Conservation (phyloP, 2,888 invertebrate genomes). For the Mythimna vitellina region DNA sequence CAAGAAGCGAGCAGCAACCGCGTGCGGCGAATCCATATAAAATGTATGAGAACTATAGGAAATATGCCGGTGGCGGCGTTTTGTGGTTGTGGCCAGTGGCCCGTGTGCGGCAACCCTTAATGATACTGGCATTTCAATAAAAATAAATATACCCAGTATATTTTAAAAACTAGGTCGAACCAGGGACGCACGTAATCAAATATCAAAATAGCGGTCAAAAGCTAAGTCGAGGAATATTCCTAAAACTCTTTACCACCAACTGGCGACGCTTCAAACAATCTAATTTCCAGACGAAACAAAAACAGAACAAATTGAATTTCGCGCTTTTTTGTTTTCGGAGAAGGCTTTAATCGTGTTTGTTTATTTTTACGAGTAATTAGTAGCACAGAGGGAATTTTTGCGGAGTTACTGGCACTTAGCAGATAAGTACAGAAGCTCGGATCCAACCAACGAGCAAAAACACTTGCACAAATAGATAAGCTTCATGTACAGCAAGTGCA, state of each 20-base stretch:
- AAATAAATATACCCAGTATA: neutral
- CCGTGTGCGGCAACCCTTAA: neutral
- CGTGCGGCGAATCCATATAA: too few species aligned
- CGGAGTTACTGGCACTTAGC: slow-evolving; percentile 10
- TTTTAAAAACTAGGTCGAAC: slow-evolving; percentile 19
- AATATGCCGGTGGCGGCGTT: too few species aligned
- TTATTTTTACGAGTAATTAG: slow-evolving; percentile 71
- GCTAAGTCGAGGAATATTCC: slow-evolving; percentile 11
- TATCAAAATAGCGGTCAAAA: slow-evolving; percentile 31
- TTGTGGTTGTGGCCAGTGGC: too few species aligned
- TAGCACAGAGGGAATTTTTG: slow-evolving; percentile 58
- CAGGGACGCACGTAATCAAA: slow-evolving; percentile 5
- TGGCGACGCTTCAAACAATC: slow-evolving; percentile 62
- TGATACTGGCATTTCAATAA: neutral
- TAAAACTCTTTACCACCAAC: slow-evolving; percentile 38
- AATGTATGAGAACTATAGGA: too few species aligned
- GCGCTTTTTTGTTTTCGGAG: slow-evolving; percentile 59
- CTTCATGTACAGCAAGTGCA: neutral
- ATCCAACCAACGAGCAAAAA: neutral
- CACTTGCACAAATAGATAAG: neutral
- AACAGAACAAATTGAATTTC: slow-evolving; percentile 65
- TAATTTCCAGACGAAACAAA: slow-evolving; percentile 63
- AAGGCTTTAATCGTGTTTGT: slow-evolving; percentile 63
- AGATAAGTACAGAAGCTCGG: neutral
- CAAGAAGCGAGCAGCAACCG: too few species aligned